phyloP scores from a whole-genome alignment of 2,797 vertebrate species.

The Ctenopoma kingsleyae region DNA sequence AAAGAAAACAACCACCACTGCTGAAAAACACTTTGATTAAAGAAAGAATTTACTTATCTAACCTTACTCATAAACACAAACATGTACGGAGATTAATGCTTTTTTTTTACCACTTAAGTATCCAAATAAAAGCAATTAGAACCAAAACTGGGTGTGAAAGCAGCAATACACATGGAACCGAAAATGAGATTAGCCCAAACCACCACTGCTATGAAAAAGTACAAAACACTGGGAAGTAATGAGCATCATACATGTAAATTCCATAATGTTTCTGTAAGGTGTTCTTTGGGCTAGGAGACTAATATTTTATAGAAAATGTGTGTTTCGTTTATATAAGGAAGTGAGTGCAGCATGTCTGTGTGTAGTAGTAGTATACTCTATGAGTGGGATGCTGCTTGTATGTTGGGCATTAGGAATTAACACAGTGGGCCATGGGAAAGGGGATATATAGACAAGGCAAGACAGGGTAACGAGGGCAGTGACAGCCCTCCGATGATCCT shows the following conservation, averaged over 20 bases:
- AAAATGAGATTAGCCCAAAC: conserved; percentile 59
- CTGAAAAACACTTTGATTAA: conserved; percentile 40
- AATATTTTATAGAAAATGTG: conserved; percentile 73
- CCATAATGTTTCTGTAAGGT: conserved; percentile 61
- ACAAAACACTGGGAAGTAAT: conserved; percentile 64
- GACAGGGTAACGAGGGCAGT: conserved; percentile 74
- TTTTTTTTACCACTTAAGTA: conserved; percentile 64
- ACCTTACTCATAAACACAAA: conserved; percentile 64
- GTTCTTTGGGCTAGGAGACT: conserved; percentile 78
- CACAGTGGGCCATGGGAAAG: conserved; percentile 56
- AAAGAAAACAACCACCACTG: conserved; percentile 55
- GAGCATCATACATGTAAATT: conserved; percentile 68
- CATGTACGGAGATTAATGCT: conserved; percentile 53
- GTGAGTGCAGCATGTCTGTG: conserved; percentile 73
- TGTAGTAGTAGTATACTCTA: conserved; percentile 73
- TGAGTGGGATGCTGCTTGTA: conserved; percentile 78
- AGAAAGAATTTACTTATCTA: conserved; percentile 38
- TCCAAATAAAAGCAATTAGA: conserved; percentile 69
- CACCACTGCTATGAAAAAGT: conserved; percentile 51
- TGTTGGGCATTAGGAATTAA: conserved; percentile 67
- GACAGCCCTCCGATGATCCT: conserved; percentile 53
- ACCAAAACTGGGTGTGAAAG: conserved; percentile 60
- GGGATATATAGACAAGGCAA: conserved; percentile 84
- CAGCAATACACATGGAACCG: conserved; percentile 46
- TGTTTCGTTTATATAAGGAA: conserved; percentile 65